These are phyloP conservation scores for Drosophila varians DNA, from an alignment of 1,140 invertebrate species.

Conservation along the genomic window DNA sequence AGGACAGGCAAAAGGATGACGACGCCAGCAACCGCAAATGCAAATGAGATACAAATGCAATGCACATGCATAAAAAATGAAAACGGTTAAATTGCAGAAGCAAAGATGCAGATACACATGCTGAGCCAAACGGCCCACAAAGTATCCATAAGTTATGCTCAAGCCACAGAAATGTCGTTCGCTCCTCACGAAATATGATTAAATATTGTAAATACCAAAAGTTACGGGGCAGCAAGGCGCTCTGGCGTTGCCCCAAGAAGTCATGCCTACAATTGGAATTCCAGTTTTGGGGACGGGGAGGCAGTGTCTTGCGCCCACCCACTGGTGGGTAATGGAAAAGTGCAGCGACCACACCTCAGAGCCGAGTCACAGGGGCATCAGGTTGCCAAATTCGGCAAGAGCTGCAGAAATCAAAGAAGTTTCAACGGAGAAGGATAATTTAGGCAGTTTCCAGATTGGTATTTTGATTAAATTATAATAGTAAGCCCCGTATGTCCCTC, in stretches of 20 bases:
- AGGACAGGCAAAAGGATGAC: slow-evolving; percentile 28
- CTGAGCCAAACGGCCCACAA: slow-evolving; percentile 12
- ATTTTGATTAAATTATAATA: too few relatives aligned
- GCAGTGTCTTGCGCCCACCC: slow-evolving; percentile 32
- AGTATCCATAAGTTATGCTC: slow-evolving; percentile 55
- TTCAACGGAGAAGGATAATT: slow-evolving; percentile 15
- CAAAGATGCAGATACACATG: slow-evolving; percentile 34
- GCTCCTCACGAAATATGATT: slow-evolving; percentile 69
- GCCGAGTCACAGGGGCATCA: slow-evolving; percentile 44
- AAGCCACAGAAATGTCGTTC: slow-evolving; percentile 48
- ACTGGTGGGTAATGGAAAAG: slow-evolving; percentile 20
- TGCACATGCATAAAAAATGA: slow-evolving; percentile 79
- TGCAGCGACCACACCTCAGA: slow-evolving; percentile 42
- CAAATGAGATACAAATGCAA: slow-evolving; percentile 78
- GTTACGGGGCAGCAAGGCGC: slow-evolving; percentile 44
- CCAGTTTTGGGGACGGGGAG: slow-evolving; percentile 34
- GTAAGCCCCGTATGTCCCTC: too few relatives aligned
- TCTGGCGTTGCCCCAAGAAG: slow-evolving; percentile 18
- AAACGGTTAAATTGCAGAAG: slow-evolving; percentile 62
- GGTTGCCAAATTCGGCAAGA: slow-evolving; percentile 30
- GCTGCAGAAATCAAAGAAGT: slow-evolving; percentile 7
- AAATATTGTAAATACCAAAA: slow-evolving; percentile 80
- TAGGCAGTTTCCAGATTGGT: background rate
- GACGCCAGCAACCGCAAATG: slow-evolving; percentile 66
- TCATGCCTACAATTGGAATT: slow-evolving; percentile 16